Base-by-base conservation (phyloP, 1,140 invertebrate genomes). In the Diorhabda carinulata region DNA sequence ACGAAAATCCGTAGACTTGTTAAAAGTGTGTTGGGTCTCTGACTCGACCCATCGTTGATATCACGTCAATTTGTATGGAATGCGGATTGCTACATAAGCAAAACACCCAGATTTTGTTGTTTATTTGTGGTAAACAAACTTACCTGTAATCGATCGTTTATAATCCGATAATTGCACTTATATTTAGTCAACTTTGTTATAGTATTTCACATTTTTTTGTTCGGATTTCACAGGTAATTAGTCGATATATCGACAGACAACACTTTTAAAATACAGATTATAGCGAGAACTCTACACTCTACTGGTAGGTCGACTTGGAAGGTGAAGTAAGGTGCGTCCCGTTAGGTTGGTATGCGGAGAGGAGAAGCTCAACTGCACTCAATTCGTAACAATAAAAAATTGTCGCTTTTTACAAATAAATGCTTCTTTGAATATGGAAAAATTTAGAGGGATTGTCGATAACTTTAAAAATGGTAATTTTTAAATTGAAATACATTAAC, bases 241-340 rank as follows among this genome's bases (percentile, higher is more conserved):
- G 47, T 4, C n/a, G 6, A 52, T 8, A 52, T 8, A 52, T 52
- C 6, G n/a, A 52, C 3, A 52, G 6, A 8, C 6, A 52, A 52
- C 47, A 52, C 47, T 52, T 52, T 52, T 52, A 52, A 52, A 25
- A 69, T 61, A 59, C 57, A 74, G 71, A 68, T 71, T 67, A 25
- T 25, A 73, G 71, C 65, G 58, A 70, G 64, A 52, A 62, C 59
- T 57, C 62, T 64, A 44, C 68, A 69, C 60, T 70, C 66, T 63
- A 72, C 70, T 76, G 71, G 64, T 70, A 62, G 62, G 70, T 67
- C 69, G 64, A 69, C 64, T 66, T 64, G 72, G 70, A 66, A 76
- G 75, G 75, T 74, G 75, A 74, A 72, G 71, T 74, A 73, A 76
- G 75, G 75, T 76, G 75, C 75, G 75, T 76, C 75, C 75, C 75